phyloP scores from a whole-genome alignment of 2,113 vertebrate genomes.

The Heterochromis multidens region DNA sequence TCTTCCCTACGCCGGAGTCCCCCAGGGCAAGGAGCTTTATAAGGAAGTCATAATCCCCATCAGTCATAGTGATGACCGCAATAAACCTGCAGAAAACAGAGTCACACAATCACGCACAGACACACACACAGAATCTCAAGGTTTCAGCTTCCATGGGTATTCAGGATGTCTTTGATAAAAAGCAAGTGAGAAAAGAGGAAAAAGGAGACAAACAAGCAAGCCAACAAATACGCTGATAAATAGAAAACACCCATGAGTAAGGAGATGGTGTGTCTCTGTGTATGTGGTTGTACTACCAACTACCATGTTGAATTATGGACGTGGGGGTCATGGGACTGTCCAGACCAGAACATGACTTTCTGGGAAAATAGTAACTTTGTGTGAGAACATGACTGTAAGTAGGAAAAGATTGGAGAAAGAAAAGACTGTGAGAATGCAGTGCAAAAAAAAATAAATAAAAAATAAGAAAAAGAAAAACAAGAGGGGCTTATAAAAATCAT shows the following conservation, averaged over 20 bases:
- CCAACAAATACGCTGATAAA: background rate
- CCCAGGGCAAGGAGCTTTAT: constrained; percentile 96
- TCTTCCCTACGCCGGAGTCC: constrained; percentile 94
- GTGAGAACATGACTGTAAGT: background rate
- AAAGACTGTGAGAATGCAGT: background rate
- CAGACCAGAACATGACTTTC: background rate
- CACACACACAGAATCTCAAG: background rate
- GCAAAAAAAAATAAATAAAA: too few relatives aligned
- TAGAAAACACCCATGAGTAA: background rate
- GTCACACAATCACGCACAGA: background rate
- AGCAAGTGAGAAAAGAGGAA: background rate
- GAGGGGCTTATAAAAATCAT: too few relatives aligned
- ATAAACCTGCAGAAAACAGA: constrained; percentile 70
- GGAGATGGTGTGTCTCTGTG: background rate
- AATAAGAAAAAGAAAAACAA: too few relatives aligned
- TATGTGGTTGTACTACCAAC: background rate
- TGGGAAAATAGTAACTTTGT: constrained; percentile 11
- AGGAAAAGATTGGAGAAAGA: background rate
- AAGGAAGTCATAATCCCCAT: constrained; percentile 97
- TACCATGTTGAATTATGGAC: constrained; percentile 2
- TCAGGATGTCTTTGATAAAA: background rate
- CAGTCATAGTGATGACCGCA: constrained; percentile 88
- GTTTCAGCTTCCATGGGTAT: background rate
- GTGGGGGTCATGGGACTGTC: background rate
- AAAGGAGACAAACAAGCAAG: background rate